Percentiles rank a stretch among this genome's conserved stretches.
Conservation (phyloP, 2,888 invertebrate genomes). For the Eilema caniola region DNA sequence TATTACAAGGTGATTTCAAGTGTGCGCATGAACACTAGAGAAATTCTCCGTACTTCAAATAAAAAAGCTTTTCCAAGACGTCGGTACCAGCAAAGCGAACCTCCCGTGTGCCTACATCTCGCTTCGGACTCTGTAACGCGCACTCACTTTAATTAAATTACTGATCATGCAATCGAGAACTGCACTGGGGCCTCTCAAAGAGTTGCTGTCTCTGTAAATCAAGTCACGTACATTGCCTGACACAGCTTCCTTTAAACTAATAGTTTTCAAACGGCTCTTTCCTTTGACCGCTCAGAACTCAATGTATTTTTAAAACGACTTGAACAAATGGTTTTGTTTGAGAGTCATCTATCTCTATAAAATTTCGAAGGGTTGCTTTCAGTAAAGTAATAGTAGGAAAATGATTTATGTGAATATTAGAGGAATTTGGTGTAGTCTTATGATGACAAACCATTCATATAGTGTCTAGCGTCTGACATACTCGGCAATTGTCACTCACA, state of each 20-base stretch:
- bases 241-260: conserved; percentile 32
- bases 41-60: conserved; percentile 56
- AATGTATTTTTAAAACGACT: conserved; percentile 3
- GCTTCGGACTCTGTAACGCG: conserved; percentile 66
- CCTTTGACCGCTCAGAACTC: neutral
- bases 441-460: conserved; percentile 47
- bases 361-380: neutral
- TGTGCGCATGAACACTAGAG: conserved; percentile 40
- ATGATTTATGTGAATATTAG: conserved; percentile 20
- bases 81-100: conserved; percentile 54
- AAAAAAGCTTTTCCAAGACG: conserved; percentile 56
- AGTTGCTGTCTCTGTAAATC: conserved; percentile 37
- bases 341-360: conserved; percentile 3
- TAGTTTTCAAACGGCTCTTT: conserved; percentile 9
- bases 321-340: neutral
- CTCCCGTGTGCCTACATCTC: conserved; percentile 63
- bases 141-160: conserved; percentile 80
- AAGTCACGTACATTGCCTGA: conserved; percentile 41
- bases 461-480: conserved; percentile 51
- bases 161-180: conserved; percentile 64
- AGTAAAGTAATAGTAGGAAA: neutral
- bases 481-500: conserved; percentile 44
- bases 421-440: conserved; percentile 22
- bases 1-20: too few relatives aligned
- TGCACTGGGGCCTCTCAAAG: conserved; percentile 62